phyloP scores from a whole-genome alignment of 2,113 vertebrate species.

The Alethe castanea region DNA sequence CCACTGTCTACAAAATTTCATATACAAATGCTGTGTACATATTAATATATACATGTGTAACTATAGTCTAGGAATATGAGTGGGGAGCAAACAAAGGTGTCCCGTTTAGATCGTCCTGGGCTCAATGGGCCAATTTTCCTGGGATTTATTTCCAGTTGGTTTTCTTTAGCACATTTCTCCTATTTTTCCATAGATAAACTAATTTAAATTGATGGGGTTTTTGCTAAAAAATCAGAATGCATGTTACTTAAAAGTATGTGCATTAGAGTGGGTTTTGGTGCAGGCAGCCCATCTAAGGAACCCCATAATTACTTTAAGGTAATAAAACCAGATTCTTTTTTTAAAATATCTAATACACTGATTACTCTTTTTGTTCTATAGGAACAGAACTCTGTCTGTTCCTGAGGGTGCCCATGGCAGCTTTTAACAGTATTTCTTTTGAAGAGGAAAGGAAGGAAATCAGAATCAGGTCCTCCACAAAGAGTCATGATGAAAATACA shows the following conservation, averaged over 20 bases:
- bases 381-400: neutral
- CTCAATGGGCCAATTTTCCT: neutral
- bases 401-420: neutral
- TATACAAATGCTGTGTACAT: neutral
- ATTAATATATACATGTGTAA: neutral
- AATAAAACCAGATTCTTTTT: neutral
- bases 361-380: neutral
- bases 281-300: neutral
- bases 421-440: neutral
- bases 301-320: neutral
- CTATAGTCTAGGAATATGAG: neutral
- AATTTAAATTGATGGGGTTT: neutral
- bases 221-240: neutral
- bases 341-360: neutral
- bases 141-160: neutral
- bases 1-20: neutral
- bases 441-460: neutral
- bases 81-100: neutral
- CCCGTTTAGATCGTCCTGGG: neutral
- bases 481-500: neutral
- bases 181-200: neutral
- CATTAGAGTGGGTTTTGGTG: neutral
- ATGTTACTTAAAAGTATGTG: neutral
- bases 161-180: neutral
- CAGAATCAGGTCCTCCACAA: neutral